phyloP scores from a whole-genome alignment of 2,888 invertebrate genomes.

The Onthophagus sagittarius region DNA sequence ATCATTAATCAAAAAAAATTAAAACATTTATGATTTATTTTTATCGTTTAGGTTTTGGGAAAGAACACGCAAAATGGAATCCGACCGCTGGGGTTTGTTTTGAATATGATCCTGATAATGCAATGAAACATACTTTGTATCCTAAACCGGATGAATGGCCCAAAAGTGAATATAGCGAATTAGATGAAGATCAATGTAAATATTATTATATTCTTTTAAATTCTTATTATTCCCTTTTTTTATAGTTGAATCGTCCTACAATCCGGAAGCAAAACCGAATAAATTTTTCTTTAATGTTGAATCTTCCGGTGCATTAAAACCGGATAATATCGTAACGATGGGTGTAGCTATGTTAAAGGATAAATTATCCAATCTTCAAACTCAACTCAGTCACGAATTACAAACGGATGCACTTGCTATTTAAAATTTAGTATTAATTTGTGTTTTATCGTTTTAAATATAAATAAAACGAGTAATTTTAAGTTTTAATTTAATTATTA shows the following conservation, averaged over 20 bases:
- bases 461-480: too few species aligned
- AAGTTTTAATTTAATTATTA: too few species aligned
- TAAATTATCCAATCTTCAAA: conserved; percentile 93
- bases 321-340: conserved; percentile 95
- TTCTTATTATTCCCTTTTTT: conserved; percentile 23
- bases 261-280: conserved; percentile 92
- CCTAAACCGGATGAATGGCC: conserved; percentile 99
- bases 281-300: conserved; percentile 98
- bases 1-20: neutral
- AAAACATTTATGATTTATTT: neutral
- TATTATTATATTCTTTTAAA: conserved; percentile 20
- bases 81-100: conserved; percentile 98
- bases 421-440: conserved; percentile 45
- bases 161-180: conserved; percentile 92
- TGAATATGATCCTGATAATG: conserved; percentile 99
- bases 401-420: conserved; percentile 80
- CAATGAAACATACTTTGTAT: conserved; percentile 90
- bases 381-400: conserved; percentile 82
- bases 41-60: conserved; percentile 64
- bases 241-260: conserved; percentile 83
- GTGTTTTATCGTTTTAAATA: neutral
- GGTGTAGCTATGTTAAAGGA: conserved; percentile 91
- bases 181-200: conserved; percentile 85
- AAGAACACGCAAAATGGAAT: conserved; percentile 99
- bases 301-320: conserved; percentile 88